Base-by-base conservation (phyloP, 2,797 vertebrate genomes). In the Periparus ater region DNA sequence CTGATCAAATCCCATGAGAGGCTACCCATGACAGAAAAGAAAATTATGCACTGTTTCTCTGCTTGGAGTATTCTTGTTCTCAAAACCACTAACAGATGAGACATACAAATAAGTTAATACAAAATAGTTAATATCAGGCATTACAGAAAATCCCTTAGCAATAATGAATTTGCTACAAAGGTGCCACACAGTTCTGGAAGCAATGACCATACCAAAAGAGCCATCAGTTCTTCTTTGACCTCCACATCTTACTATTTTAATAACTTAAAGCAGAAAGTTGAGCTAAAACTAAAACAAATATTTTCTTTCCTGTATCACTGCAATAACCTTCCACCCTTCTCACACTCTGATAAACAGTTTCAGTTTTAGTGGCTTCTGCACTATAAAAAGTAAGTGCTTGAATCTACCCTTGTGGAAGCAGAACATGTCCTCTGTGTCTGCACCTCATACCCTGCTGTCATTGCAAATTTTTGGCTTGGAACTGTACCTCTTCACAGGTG, bases 121-220 rank as follows among this genome's bases (percentile, higher is more conserved):
- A 73, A 71, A 85, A 72, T 1, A 70, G 21, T 44, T 73, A 62
- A 30, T 34, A 62, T n/a, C 36, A 48, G 17, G 8, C 50, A 61
- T 61, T 67, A 58, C 73, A 89, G 55, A 93, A 94, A 91, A 91
- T 51, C 30, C 36, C 40, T 51, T 53, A 38, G 55, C 48, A 74
- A 40, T 32, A 89, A 60, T 13, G 29, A 70, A 71, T 6, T 71
- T 53, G 17, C 32, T 85, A 18, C 27, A 53, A 71, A 74, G 20
- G 32, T 88, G 50, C 8, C 53, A 68, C 32, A 45, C 2, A 3
- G 34, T 48, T 85, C 44, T 63, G 55, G 68, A 90, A 70, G 79
- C 25, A 13, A 22, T 14, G 32, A 57, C 13, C 66, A 29, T 18
- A 81, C 4, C 38, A 61, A 74, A 84, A 38, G 15, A 86, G 25